Percentiles rank a stretch among this genome's conserved stretches.
These are phyloP conservation scores for Scaptomyza tumidula DNA, from an alignment of 2,888 invertebrate genomes.

Conservation along the genomic window DNA sequence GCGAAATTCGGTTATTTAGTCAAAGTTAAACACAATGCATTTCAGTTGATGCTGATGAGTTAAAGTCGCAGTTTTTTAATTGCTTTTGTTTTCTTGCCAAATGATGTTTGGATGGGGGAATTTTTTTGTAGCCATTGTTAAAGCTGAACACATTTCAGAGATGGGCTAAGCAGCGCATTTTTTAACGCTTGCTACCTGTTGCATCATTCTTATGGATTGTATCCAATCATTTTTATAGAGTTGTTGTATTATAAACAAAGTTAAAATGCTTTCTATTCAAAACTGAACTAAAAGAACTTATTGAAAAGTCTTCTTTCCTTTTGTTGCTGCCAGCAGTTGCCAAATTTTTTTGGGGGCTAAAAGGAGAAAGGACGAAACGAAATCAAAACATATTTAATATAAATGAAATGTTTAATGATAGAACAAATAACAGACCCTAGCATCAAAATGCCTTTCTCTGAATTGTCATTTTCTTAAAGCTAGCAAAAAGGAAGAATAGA, in stretches of 20 bases:
- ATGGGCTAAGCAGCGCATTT: constrained; percentile 12
- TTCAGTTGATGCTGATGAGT: constrained; percentile 61
- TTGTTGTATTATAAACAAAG: no score
- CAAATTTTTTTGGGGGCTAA: constrained; percentile 8
- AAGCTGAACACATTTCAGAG: constrained; percentile 10
- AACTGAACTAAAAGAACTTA: constrained; percentile 9
- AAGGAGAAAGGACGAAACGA: neutral
- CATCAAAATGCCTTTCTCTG: constrained; percentile 7
- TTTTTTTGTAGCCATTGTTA: constrained; percentile 37
- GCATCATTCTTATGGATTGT: neutral
- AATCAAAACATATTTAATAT: constrained; percentile 44
- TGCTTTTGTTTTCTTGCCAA: constrained; percentile 25
- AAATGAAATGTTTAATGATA: constrained; percentile 49
- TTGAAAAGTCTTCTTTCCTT: constrained; percentile 5
- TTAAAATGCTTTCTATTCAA: no score
- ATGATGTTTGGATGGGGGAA: constrained; percentile 12
- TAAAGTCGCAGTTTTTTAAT: constrained; percentile 55
- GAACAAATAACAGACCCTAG: constrained; percentile 15
- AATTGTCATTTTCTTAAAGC: constrained; percentile 18
- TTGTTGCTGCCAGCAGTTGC: constrained; percentile 22
- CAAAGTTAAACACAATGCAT: constrained; percentile 69
- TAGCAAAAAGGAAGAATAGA: constrained; percentile 11
- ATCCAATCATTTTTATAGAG: neutral
- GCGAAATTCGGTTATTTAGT: constrained; percentile 71
- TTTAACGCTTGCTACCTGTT: constrained; percentile 14